Evolutionary conservation across 2,113 vertebrate species (phyloP), one percentile per base, ranked within the genome.

Genomic region (Toxostoma redivivum): DNA sequence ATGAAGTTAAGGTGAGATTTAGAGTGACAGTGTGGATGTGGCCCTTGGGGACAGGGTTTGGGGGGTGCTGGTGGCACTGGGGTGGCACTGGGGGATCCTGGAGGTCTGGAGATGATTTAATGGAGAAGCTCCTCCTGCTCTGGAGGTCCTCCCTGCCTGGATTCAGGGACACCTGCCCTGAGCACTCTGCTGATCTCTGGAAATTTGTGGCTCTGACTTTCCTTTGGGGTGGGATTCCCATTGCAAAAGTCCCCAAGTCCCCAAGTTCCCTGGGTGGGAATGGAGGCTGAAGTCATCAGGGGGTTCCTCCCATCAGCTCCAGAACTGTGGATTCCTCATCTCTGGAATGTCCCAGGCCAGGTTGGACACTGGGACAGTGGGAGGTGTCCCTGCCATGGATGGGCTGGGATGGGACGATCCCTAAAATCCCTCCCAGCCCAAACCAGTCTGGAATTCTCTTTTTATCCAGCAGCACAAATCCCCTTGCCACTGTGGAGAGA

Each of bases 351-450:
- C 25, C 73, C 3, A 45, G 23, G n/a, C 35, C 74, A 48, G 57
- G 24, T 1, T 64, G 58, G 81, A 47, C 37, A 21, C 0, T 11
- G 22, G 48, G 7, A 14, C 27, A 25, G n/a, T 35, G 57, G 11
- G 0, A 70, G 24, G 27, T 57, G 42, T 50, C 66, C 40, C n/a
- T 54, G 20, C 38, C 50, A 12, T 17, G 40, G 40, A 40, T 10
- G 56, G n/a, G 15, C 0, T 71, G 76, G 38, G 0, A n/a, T 5
- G 3, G 15, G 21, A 44, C 57, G 14, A 7, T 0, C 4, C 44
- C 13, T 33, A 11, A 53, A 10, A 0, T 12, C 18, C 31, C 7
- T 73, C 10, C 72, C 51, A 50, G 4, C 23, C 58, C 69, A 45
- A 58, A n/a, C 23, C 51, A 51, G 13, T 17, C 9, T 17, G 11